Conservation (phyloP, 2,797 vertebrate species). For the Onychomys arenicola region DNA sequence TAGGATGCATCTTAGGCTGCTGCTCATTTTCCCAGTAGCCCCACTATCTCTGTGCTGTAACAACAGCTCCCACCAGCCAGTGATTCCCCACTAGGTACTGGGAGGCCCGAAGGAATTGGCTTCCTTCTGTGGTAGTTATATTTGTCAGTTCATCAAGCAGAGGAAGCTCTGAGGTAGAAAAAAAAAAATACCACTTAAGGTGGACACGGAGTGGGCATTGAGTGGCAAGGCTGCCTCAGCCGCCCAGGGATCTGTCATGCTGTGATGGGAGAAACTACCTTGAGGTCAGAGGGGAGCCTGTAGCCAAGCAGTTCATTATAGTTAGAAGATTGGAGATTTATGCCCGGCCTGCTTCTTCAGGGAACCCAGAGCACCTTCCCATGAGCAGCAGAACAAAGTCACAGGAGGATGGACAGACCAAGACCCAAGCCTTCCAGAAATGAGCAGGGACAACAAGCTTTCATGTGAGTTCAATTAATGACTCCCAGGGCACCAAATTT, state of each 20-base stretch:
- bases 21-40: neutral
- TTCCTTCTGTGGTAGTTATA: neutral
- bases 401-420: neutral
- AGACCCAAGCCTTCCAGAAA: neutral
- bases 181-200: slow-evolving; percentile 10
- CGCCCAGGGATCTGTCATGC: neutral
- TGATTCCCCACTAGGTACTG: neutral
- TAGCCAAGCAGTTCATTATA: slow-evolving; percentile 22
- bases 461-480: neutral
- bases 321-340: slow-evolving; percentile 54
- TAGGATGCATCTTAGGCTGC: neutral
- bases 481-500: neutral
- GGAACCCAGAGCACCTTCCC: neutral
- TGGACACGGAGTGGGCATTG: neutral
- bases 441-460: neutral
- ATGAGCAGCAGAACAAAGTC: neutral
- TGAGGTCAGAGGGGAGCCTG: slow-evolving; percentile 56
- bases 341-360: slow-evolving; percentile 1
- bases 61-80: neutral
- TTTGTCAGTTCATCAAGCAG: neutral
- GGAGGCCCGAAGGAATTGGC: neutral
- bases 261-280: slow-evolving; percentile 2
- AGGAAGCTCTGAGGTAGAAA: neutral
- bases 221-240: neutral
- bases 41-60: neutral